Evolutionary conservation across 2,797 vertebrate genomes (phyloP), one percentile per base, ranked within the genome.

Genomic region (Sebastolobus alascanus): DNA sequence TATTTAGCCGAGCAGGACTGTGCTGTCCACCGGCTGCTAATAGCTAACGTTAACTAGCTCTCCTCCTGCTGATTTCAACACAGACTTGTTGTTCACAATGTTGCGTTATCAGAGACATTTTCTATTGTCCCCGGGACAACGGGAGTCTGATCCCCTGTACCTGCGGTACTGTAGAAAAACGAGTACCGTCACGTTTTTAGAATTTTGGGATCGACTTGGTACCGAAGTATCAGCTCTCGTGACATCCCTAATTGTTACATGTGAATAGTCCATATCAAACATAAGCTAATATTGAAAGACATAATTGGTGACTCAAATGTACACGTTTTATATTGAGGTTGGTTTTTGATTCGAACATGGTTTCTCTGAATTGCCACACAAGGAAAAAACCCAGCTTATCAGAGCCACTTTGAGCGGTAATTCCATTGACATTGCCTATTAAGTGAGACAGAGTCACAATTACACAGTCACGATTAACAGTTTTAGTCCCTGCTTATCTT

Each of bases 261-360:
- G 40, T 60, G 63, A 76, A 59, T 59, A 73, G 40, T 81, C n/a
- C 67, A 35, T 43, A 14, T 59, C 46, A 66, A 75, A 75, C 54
- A 75, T 75, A 38, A 70, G 37, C 61, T 56, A 66, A 80, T 64
- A 31, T 61, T 31, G 33, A 79, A 54, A 68, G 66, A 59, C 61
- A 18, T 40, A 71, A 50, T 75, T 69, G 66, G 13, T 8, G 54
- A 46, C 43, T 71, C 18, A 20, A 25, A n/a, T n/a, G n/a, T 35
- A 33, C 22, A 72, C 25, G 2, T 27, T 3, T 2, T 5, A 22
- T 35, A 22, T 66, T 56, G 9, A 12, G 18, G 29, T 33, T 60
- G 11, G 6, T 13, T 69, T 58, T 29, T 18, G 18, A 20, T 61
- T 22, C 0, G 1, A 52, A 8, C 69, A 31, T 16, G 14, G 8